A percentile compares a stretch with the other conserved stretches of the same genome.
phyloP scores from a whole-genome alignment of 2,888 invertebrate genomes.

The Tetramorium bicarinatum region DNA sequence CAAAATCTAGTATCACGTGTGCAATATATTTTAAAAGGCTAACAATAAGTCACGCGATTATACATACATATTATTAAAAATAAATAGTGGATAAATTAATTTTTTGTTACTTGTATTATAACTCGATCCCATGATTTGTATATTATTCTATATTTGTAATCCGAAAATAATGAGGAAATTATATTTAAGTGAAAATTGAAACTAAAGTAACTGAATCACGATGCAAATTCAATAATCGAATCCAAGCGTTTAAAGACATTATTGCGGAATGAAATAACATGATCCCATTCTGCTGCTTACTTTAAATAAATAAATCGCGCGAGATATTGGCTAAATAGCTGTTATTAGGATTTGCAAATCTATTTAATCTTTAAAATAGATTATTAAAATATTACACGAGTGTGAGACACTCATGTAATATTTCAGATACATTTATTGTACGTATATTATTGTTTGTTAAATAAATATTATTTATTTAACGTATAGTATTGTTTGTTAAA shows the following conservation, averaged over 20 bases:
- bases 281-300: background rate
- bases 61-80: background rate
- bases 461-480: too few species aligned
- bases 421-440: background rate
- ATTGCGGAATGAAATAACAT: background rate
- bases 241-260: background rate
- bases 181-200: background rate
- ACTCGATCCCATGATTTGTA: background rate
- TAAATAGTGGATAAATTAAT: background rate
- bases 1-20: background rate
- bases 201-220: background rate
- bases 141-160: background rate
- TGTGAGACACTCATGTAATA: background rate
- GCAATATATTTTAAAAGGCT: background rate
- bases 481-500: too few species aligned
- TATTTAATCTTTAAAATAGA: background rate
- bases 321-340: slow-evolving; percentile 1
- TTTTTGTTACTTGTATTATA: background rate
- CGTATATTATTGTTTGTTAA: too few species aligned
- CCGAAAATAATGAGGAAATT: background rate
- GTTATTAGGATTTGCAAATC: background rate
- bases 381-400: background rate
- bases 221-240: background rate
- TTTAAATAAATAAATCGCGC: background rate
- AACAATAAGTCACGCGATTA: background rate